These are phyloP conservation scores for Amazona vittata DNA, from an alignment of 2,113 vertebrate species.

Conservation along the genomic window DNA sequence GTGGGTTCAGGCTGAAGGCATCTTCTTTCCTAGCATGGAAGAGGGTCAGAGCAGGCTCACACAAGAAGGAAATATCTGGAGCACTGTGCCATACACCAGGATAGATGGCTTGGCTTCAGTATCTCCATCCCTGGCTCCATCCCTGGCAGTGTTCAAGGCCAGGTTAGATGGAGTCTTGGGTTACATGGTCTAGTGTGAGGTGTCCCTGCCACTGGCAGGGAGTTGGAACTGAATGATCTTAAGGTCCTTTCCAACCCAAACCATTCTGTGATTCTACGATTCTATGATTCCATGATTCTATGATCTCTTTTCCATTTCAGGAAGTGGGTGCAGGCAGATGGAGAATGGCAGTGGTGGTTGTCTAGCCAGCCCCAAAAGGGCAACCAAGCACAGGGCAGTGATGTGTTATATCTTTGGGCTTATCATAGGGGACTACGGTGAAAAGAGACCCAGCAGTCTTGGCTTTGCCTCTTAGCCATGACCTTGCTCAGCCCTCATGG, in stretches of 20 bases:
- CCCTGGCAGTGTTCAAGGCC: neutral
- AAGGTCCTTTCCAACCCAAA: neutral
- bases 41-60: neutral
- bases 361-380: neutral
- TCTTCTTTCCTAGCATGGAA: neutral
- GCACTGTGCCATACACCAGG: fast-evolving
- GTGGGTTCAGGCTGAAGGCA: neutral
- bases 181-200: neutral
- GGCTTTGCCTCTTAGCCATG: neutral
- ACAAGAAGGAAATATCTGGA: fast-evolving
- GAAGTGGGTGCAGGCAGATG: neutral
- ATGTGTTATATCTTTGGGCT: neutral
- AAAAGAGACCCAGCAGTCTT: neutral
- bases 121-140: neutral
- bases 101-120: neutral
- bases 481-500: neutral
- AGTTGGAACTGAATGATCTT: neutral
- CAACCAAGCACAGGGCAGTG: neutral
- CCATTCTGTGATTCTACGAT: neutral
- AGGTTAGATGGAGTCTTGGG: neutral
- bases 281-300: neutral
- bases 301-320: neutral
- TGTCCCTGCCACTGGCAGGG: neutral
- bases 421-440: neutral
- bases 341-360: neutral